Evolutionary conservation across 2,888 invertebrate species (phyloP).

Genomic region (Molorchus minor): DNA sequence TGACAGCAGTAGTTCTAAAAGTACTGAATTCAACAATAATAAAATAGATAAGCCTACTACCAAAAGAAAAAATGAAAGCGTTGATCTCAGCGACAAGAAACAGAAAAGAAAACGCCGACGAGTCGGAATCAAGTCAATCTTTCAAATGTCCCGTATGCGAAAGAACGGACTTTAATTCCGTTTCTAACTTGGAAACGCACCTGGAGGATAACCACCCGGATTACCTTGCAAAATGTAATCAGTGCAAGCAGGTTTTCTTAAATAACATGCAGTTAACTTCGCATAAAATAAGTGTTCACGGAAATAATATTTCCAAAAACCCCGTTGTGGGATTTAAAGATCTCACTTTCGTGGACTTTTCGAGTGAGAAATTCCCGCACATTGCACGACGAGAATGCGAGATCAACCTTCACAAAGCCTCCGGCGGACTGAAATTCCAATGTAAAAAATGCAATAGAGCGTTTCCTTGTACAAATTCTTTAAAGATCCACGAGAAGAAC

Average conservation of each 20-base stretch:
- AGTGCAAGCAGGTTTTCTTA: slow-evolving; percentile 78
- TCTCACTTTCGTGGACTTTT: slow-evolving; percentile 81
- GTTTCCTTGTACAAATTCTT: slow-evolving; percentile 75
- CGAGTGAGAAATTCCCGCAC: slow-evolving; percentile 80
- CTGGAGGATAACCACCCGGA: slow-evolving; percentile 74
- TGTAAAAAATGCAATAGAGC: slow-evolving; percentile 76
- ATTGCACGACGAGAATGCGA: slow-evolving; percentile 80
- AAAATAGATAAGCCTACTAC: slow-evolving; percentile 55
- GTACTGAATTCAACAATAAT: slow-evolving; percentile 60
- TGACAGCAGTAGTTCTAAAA: slow-evolving; percentile 58
- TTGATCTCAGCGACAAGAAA: slow-evolving; percentile 49
- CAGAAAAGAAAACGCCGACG: slow-evolving; percentile 45
- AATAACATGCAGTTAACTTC: slow-evolving; percentile 76
- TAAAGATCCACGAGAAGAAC: slow-evolving; percentile 73
- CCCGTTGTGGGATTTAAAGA: slow-evolving; percentile 75
- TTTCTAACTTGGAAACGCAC: slow-evolving; percentile 70
- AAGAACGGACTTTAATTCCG: slow-evolving; percentile 69
- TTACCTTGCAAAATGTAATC: slow-evolving; percentile 72
- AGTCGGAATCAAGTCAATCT: slow-evolving; percentile 43
- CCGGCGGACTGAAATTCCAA: slow-evolving; percentile 69
- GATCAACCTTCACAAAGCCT: slow-evolving; percentile 70
- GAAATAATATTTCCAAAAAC: slow-evolving; percentile 57
- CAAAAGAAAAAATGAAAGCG: slow-evolving; percentile 58
- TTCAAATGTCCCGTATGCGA: slow-evolving; percentile 72
- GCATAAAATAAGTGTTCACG: slow-evolving; percentile 74